Conservation (phyloP, 1,140 invertebrate genomes). For the Aricia agestis region DNA sequence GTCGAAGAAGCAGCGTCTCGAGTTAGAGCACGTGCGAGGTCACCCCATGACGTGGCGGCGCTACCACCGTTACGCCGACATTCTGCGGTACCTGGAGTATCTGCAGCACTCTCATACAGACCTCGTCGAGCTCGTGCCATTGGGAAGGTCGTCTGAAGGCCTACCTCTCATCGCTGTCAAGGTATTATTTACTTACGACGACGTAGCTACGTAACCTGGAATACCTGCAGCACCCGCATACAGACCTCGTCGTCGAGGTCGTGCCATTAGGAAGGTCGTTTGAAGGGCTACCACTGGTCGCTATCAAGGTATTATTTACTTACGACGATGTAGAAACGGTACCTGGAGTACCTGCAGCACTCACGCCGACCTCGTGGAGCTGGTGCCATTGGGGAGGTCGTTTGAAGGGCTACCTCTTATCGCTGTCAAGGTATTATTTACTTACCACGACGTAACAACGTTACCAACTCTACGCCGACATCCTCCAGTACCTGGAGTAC, state of each 20-base stretch:
- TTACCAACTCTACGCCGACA: no score
- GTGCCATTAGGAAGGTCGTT: slow-evolving; percentile 83
- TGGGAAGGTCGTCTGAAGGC: slow-evolving; percentile 85
- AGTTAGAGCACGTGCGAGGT: slow-evolving; percentile 74
- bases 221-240: slow-evolving; percentile 78
- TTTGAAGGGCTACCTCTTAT: slow-evolving; percentile 84
- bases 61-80: slow-evolving; percentile 82
- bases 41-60: slow-evolving; percentile 84
- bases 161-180: slow-evolving; percentile 82
- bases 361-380: slow-evolving; percentile 79
- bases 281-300: slow-evolving; percentile 82
- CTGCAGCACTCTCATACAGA: slow-evolving; percentile 80
- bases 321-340: slow-evolving; percentile 45
- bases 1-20: slow-evolving; percentile 78
- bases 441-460: slow-evolving; percentile 12
- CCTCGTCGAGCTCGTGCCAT: slow-evolving; percentile 79
- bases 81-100: slow-evolving; percentile 82
- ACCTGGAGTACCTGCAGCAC: slow-evolving; percentile 81
- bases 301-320: slow-evolving; percentile 46
- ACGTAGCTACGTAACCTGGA: slow-evolving; percentile 13
- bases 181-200: slow-evolving; percentile 35
- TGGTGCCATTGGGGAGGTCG: slow-evolving; percentile 83
- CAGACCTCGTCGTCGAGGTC: slow-evolving; percentile 79
- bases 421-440: slow-evolving; percentile 75
- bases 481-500: no score